A percentile compares a stretch with the other conserved stretches of the same genome.
Evolutionary conservation across 2,113 vertebrate species (phyloP).

Genomic region (Brienomyrus brachyistius): DNA sequence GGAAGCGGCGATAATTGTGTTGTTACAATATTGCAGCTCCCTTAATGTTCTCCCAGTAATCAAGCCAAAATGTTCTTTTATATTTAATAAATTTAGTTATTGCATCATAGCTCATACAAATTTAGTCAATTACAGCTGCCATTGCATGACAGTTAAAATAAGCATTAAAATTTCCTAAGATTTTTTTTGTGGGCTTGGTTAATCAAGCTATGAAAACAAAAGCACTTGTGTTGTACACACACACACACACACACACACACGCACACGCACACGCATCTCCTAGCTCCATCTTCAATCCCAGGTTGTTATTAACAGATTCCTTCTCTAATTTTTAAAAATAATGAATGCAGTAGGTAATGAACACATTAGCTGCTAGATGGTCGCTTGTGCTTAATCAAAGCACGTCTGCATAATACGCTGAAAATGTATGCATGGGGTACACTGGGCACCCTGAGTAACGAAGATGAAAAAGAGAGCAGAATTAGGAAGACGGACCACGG

Average conservation of each 20-base stretch:
- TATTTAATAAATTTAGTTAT: conserved; percentile 48
- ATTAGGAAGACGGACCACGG: conserved; percentile 6
- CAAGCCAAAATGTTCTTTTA: conserved; percentile 73
- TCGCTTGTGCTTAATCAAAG: conserved; percentile 30
- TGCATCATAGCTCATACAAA: conserved; percentile 56
- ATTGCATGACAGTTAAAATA: conserved; percentile 80
- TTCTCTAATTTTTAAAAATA: conserved; percentile 38
- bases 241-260: background rate
- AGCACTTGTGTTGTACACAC: conserved; percentile 70
- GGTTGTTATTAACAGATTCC: conserved; percentile 28
- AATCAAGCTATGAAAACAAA: conserved; percentile 75
- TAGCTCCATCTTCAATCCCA: conserved; percentile 29
- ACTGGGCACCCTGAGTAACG: background rate
- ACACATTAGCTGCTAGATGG: conserved; percentile 33
- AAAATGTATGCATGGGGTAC: conserved; percentile 20
- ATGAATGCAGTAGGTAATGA: conserved; percentile 24
- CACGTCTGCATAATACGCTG: background rate
- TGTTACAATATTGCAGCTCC: conserved; percentile 82
- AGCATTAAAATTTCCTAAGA: conserved; percentile 79
- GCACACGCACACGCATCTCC: background rate
- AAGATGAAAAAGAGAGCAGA: background rate
- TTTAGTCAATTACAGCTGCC: conserved; percentile 83
- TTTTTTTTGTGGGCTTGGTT: conserved; percentile 75
- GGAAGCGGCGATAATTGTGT: conserved; percentile 82
- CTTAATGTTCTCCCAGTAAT: conserved; percentile 88